Conservation (phyloP, 2,888 invertebrate species). For the Agrilus biguttatus region DNA sequence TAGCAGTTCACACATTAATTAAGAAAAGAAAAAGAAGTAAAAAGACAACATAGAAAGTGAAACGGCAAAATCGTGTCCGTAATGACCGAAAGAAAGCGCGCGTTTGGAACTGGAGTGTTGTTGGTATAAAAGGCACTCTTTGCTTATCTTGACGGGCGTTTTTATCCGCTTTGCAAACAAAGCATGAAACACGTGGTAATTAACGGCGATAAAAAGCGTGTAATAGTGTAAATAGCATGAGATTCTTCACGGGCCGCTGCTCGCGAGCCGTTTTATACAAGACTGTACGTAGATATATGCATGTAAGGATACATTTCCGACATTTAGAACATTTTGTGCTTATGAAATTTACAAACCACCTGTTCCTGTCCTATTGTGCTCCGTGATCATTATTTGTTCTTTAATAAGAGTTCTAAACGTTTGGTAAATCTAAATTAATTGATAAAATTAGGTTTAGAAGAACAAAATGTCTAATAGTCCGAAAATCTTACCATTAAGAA, state of each 20-base stretch:
- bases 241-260: conserved; percentile 26
- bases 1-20: too few species aligned
- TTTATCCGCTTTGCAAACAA: conserved; percentile 9
- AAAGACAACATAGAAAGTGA: too few species aligned
- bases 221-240: conserved; percentile 28
- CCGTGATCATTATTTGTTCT: conserved; percentile 16
- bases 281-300: too few species aligned
- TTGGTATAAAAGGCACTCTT: not conserved
- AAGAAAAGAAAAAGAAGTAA: too few species aligned
- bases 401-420: too few species aligned
- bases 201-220: conserved; percentile 23
- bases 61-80: too few species aligned
- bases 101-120: too few species aligned
- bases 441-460: too few species aligned
- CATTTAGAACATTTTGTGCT: conserved; percentile 17
- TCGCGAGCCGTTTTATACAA: conserved; percentile 12
- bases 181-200: conserved; percentile 22
- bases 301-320: conserved; percentile 21
- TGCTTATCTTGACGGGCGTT: conserved; percentile 6
- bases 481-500: too few species aligned
- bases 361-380: conserved; percentile 21
- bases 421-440: too few species aligned
- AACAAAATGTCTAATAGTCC: too few species aligned
- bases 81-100: too few species aligned
- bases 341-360: conserved; percentile 24